Evolutionary conservation across 2,888 invertebrate species (phyloP).

Genomic region (Ophioninae sp.): DNA sequence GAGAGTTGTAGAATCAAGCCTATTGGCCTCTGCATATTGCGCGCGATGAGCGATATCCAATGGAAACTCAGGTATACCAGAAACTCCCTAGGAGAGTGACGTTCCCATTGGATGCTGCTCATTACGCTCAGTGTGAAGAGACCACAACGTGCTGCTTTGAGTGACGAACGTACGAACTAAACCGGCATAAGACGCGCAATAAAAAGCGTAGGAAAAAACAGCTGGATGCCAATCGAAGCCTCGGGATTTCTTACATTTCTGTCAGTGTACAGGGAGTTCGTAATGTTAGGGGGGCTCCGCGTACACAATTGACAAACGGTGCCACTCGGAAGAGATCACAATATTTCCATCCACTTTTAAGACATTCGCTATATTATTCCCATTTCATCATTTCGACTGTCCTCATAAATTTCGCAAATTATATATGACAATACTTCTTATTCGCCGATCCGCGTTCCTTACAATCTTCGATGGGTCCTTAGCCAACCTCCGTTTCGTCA

Average conservation of each 20-base stretch:
- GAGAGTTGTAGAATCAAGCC: no score
- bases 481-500: not conserved
- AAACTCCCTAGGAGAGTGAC: no score
- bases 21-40: no score
- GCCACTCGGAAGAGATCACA: not conserved
- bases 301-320: not conserved
- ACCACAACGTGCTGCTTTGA: not conserved
- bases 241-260: constrained; percentile 1
- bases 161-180: not conserved
- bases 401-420: not conserved
- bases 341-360: not conserved
- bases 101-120: no score
- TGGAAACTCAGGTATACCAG: no score
- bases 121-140: no score
- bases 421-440: not conserved
- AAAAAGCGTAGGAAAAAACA: not conserved
- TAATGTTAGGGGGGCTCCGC: not conserved
- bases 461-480: not conserved
- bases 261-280: not conserved
- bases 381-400: not conserved
- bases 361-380: not conserved
- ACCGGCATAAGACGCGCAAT: not conserved
- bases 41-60: no score
- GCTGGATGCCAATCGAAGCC: constrained; percentile 8
- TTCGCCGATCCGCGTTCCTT: not conserved